These are phyloP conservation scores for Platycnemis pennipes DNA, from an alignment of 2,888 invertebrate species.

Conservation along the genomic window DNA sequence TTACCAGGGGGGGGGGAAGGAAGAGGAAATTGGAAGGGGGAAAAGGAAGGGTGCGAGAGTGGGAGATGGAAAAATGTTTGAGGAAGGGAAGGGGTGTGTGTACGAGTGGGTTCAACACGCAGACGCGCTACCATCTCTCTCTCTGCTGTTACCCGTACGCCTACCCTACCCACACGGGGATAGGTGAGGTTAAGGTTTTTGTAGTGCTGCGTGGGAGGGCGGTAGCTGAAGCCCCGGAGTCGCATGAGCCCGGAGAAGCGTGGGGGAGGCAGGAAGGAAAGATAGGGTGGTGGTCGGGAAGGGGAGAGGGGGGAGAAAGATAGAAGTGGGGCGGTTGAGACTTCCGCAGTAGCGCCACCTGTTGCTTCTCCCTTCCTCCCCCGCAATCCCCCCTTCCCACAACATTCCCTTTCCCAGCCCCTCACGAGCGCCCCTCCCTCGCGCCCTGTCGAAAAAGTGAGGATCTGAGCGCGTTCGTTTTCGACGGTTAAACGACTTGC, in stretches of 20 bases:
- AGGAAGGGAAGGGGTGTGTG: background rate
- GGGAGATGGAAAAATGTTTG: background rate
- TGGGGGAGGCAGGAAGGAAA: background rate
- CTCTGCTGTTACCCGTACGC: background rate
- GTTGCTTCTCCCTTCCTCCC: background rate
- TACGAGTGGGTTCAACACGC: background rate
- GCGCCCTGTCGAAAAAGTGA: background rate
- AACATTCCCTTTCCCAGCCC: background rate
- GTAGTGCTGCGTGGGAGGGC: background rate
- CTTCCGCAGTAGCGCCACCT: constrained; percentile 63
- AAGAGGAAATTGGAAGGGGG: background rate
- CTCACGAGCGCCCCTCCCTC: background rate
- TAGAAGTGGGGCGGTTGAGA: constrained; percentile 23
- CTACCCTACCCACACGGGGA: background rate
- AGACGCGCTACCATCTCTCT: background rate
- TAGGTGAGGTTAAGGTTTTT: constrained; percentile 25
- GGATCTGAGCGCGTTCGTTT: background rate
- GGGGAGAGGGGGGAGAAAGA: background rate
- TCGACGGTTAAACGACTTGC: too few relatives aligned
- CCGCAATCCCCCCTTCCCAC: background rate
- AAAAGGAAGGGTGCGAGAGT: background rate
- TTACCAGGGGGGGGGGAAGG: background rate
- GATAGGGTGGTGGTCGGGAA: background rate
- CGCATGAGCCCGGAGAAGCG: background rate
- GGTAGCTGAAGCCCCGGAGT: background rate